These are phyloP conservation scores for Goniozus legneri DNA, from an alignment of 1,140 invertebrate genomes.

Conservation along the genomic window DNA sequence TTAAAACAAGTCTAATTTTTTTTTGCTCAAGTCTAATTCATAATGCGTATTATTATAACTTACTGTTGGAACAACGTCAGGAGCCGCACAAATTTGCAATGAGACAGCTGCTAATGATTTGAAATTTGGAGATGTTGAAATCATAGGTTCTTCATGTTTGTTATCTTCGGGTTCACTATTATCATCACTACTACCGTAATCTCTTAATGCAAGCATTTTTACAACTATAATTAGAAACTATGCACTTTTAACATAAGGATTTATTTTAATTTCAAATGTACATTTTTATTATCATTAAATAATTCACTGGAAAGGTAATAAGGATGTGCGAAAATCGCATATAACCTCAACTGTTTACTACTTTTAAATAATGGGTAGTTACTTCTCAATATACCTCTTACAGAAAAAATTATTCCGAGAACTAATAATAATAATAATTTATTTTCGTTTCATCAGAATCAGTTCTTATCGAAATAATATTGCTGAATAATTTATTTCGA, in stretches of 20 bases:
- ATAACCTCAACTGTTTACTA: too few relatives aligned
- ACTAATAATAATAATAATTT: too few relatives aligned
- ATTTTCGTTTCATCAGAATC: too few relatives aligned
- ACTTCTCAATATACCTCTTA: too few relatives aligned
- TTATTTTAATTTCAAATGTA: too few relatives aligned
- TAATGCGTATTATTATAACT: conserved; percentile 29
- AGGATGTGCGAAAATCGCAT: too few relatives aligned
- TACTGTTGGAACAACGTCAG: conserved; percentile 74
- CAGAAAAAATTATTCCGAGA: too few relatives aligned
- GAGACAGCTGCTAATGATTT: conserved; percentile 50
- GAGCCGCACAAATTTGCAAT: conserved; percentile 74
- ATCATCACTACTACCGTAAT: conserved; percentile 66
- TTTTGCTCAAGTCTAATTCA: conserved; percentile 1
- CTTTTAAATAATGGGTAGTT: too few relatives aligned
- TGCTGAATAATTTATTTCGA: too few relatives aligned
- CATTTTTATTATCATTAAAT: not conserved
- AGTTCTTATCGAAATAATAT: too few relatives aligned
- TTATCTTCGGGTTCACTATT: conserved; percentile 47
- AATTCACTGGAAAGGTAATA: not conserved
- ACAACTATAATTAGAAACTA: too few relatives aligned
- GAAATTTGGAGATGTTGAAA: conserved; percentile 4
- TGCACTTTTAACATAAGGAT: too few relatives aligned
- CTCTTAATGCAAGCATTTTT: conserved; percentile 61
- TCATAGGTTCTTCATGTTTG: conserved; percentile 3
- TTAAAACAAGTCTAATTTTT: conserved; percentile 11